Evolutionary conservation across 2,888 invertebrate genomes (phyloP), one percentile per base, ranked within the genome.

Genomic region (Axea sp.): DNA sequence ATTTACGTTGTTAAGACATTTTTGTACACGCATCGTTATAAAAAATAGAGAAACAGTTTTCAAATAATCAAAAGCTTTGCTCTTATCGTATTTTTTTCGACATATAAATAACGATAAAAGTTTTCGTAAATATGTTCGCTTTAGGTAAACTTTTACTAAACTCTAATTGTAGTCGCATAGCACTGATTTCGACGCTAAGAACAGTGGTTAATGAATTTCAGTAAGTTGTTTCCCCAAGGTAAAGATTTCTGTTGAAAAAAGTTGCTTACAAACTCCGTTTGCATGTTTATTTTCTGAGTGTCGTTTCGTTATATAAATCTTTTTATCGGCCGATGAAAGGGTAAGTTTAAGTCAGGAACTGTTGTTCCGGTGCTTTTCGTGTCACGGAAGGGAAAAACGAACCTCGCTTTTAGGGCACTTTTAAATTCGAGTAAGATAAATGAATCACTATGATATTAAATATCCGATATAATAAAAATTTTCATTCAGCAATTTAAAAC

Each of bases 231-330:
- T 41, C 41, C 11, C 31, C 31, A 49, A 6, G 39, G 39, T 9
- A 31, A 57, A 57, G 24, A 57, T 41, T 67, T 49, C 15, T 11
- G 24, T 19, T 15, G 22, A 28, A 47, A 55, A 37, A 28, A 31
- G 39, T 45, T 37, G 30, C 62, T 11, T n/a, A 17, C 37, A 22
- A 57, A 39, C 47, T 49, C 8, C n/a, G 35, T 8, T 55, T 47
- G 60, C 53, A 55, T 71, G 60, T 62, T 62, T 57, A 57, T 53
- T 57, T 64, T 35, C 39, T 47, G 24, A 60, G 37, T 41, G 53
- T 35, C 41, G 47, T 28, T 53, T 1, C 24, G 59, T 37, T 17
- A 33, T 62, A 55, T 53, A 39, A 37, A 47, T 57, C 57, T 28
- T 71, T 71, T 64, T 35, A 41, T 71, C 55, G 28, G 24, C 24